Evolutionary conservation across 2,888 invertebrate species (phyloP), one percentile per base, ranked within the genome.

Genomic region (Uropetala carovei): DNA sequence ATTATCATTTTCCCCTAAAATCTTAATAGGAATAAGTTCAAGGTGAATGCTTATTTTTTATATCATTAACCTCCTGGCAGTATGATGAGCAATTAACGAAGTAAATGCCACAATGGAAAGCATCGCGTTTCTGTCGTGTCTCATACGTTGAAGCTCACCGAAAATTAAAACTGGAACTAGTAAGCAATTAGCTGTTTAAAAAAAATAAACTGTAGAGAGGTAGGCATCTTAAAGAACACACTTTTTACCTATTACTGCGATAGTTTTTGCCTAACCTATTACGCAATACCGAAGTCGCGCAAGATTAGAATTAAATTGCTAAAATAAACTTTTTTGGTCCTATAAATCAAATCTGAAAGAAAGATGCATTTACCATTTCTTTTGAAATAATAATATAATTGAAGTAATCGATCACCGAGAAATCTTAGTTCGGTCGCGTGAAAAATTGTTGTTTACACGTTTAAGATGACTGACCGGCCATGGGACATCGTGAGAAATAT

Each of bases 181-280:
- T n/a, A 68, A 75, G 22, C 75, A 27, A 75, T 75, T 75, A 75
- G 22, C 75, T 43, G 43, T 43, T 27, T 75, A 27, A 27, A 27
- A 75, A 75, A 75, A n/a, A 64, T 43, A 64, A 9, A 89, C 64
- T 64, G 89, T 56, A 89, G 89, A 89, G 89, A 89, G 89, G 89
- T 89, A 89, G 89, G 89, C 75, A 27, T 75, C 22, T 75, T 22
- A 9, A n/a, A 68, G 64, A 89, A 64, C 64, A 43, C n/a, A 89
- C 89, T 27, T n/a, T 43, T 68, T 0, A 68, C 60, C 60, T 14
- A 60, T 59, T 7, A n/a, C n/a, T 59, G 27, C 16, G 14, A 58
- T 59, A 27, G 13, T 85, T 27, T n/a, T 64, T 4, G 64, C 16
- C 64, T 64, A 64, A 86, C 18, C 60, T 89, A 11, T 8, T 68